These are phyloP conservation scores for Chrysolina haemoptera DNA, from an alignment of 2,888 invertebrate species.

Conservation along the genomic window DNA sequence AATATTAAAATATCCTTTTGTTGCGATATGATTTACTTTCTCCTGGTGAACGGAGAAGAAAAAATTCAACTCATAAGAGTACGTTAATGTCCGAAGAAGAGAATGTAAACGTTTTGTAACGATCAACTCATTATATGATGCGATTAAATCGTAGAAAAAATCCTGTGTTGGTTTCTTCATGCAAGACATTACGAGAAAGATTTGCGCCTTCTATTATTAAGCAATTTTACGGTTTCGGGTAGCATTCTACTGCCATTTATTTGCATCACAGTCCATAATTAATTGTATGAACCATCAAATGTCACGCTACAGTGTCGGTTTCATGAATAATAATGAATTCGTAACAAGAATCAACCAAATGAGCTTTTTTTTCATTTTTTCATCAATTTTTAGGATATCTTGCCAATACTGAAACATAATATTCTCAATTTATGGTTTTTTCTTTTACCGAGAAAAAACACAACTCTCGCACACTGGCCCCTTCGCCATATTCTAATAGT, in stretches of 20 bases:
- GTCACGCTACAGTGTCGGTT: not conserved
- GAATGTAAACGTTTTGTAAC: conserved; percentile 7
- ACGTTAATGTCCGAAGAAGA: not conserved
- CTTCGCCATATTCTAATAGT: no score
- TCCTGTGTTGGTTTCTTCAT: not conserved
- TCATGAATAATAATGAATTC: no score
- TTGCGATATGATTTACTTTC: not conserved
- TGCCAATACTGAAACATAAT: no score
- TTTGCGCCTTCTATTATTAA: not conserved
- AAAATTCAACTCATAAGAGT: not conserved
- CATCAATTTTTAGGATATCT: no score
- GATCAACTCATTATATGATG: not conserved
- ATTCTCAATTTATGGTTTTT: no score
- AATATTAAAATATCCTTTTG: not conserved
- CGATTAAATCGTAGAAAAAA: not conserved
- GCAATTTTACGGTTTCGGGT: not conserved
- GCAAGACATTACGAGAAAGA: conserved; percentile 5
- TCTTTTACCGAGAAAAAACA: no score
- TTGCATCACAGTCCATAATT: not conserved
- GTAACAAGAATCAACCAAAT: no score
- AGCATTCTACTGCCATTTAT: not conserved
- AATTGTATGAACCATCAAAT: not conserved
- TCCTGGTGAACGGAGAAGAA: not conserved
- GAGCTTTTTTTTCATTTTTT: no score
- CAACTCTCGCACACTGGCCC: no score